Evolutionary conservation across 2,797 vertebrate species (phyloP).

Genomic region (Arremon aurantiirostris): DNA sequence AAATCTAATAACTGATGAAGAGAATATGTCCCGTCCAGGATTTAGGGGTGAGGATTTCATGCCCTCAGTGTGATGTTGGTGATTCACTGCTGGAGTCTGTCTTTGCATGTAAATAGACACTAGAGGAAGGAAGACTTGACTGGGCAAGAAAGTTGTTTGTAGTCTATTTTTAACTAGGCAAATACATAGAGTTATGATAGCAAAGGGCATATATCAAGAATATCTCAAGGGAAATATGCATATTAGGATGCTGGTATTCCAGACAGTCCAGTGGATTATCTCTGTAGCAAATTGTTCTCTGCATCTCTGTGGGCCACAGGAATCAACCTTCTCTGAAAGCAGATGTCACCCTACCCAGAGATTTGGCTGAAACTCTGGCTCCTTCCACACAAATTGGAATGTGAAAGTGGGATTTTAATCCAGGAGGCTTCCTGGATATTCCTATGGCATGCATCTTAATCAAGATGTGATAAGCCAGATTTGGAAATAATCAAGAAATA

Average conservation of each 20-base stretch:
- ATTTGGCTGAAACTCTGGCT: neutral
- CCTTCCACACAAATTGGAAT: neutral
- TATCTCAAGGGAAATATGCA: neutral
- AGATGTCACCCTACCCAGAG: neutral
- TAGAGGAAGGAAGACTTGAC: neutral
- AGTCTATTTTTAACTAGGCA: neutral
- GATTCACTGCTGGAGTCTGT: neutral
- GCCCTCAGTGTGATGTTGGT: neutral
- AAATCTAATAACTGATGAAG: neutral
- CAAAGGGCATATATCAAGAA: neutral
- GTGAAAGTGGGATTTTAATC: neutral
- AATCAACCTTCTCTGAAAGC: neutral
- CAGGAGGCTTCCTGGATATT: neutral
- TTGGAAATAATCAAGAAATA: neutral
- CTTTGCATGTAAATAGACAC: neutral
- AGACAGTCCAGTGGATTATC: neutral
- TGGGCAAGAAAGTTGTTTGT: neutral
- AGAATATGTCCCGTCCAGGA: neutral
- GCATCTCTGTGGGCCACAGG: neutral
- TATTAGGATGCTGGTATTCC: neutral
- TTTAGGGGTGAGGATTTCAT: neutral
- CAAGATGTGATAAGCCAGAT: neutral
- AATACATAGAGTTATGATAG: neutral
- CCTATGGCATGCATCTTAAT: neutral
- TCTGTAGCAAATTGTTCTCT: neutral